Percentiles rank a stretch among this genome's conserved stretches.
Evolutionary conservation across 2,888 invertebrate species (phyloP).

Genomic region (Phortica magna): DNA sequence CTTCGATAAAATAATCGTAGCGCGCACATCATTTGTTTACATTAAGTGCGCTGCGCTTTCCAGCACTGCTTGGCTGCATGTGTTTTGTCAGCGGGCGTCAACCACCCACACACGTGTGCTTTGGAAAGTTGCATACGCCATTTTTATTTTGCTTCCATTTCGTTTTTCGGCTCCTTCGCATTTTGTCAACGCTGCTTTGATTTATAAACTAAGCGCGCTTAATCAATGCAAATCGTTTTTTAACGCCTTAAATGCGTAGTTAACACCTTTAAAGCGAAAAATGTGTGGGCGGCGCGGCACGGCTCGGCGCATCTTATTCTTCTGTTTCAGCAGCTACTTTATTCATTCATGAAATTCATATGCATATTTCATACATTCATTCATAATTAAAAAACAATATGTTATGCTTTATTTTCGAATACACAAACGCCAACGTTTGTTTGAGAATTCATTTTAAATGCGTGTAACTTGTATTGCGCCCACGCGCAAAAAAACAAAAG

Average conservation of each 20-base stretch:
- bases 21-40: too few species aligned
- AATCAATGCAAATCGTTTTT: constrained; percentile 25
- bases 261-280: constrained; percentile 1
- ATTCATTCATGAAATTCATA: constrained; percentile 63
- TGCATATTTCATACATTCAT: constrained; percentile 22
- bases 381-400: constrained; percentile 69
- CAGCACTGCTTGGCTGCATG: background rate
- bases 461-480: background rate
- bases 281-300: background rate
- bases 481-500: background rate
- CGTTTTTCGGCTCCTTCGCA: background rate
- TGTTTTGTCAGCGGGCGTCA: background rate
- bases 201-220: constrained; percentile 3
- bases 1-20: background rate
- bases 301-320: background rate
- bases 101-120: background rate
- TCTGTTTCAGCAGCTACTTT: constrained; percentile 40
- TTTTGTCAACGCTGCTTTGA: background rate
- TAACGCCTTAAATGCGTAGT: background rate
- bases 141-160: background rate
- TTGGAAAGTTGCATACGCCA: background rate
- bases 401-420: constrained; percentile 58
- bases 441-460: constrained; percentile 56
- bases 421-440: constrained; percentile 69
- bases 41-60: background rate